phyloP scores from a whole-genome alignment of 2,113 vertebrate species.

The Okapia johnstoni region DNA sequence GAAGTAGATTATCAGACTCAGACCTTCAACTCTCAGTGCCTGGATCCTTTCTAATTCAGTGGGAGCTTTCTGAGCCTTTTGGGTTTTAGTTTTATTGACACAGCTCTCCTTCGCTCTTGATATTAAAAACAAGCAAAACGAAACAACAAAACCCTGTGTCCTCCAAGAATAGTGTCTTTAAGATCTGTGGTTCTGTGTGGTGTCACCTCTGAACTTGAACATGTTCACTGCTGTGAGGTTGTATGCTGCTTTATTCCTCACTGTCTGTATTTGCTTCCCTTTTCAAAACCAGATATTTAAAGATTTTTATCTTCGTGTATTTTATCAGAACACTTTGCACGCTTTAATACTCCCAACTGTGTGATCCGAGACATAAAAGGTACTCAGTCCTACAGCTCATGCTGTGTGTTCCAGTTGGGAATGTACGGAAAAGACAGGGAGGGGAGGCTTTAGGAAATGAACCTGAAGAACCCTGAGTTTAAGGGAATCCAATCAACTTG shows the following conservation, averaged over 20 bases:
- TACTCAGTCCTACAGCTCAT: background rate
- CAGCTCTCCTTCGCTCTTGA: background rate
- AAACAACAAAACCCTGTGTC: background rate
- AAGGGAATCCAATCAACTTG: background rate
- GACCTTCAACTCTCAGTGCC: conserved; percentile 24
- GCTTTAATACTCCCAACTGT: background rate
- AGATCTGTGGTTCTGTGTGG: background rate
- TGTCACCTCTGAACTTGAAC: background rate
- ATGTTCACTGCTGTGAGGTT: background rate
- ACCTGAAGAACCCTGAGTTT: background rate
- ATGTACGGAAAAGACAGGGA: background rate
- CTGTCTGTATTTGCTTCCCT: background rate
- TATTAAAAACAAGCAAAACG: background rate
- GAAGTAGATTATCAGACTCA: background rate
- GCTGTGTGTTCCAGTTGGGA: background rate
- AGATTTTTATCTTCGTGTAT: background rate
- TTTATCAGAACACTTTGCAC: background rate
- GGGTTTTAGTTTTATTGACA: background rate
- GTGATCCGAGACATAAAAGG: background rate
- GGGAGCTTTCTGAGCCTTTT: background rate
- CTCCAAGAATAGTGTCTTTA: background rate
- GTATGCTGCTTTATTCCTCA: background rate
- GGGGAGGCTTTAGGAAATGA: background rate
- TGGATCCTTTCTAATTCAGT: background rate
- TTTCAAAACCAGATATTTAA: conserved; percentile 1